Conservation (phyloP, 2,888 invertebrate genomes). For the Amiota minor region DNA sequence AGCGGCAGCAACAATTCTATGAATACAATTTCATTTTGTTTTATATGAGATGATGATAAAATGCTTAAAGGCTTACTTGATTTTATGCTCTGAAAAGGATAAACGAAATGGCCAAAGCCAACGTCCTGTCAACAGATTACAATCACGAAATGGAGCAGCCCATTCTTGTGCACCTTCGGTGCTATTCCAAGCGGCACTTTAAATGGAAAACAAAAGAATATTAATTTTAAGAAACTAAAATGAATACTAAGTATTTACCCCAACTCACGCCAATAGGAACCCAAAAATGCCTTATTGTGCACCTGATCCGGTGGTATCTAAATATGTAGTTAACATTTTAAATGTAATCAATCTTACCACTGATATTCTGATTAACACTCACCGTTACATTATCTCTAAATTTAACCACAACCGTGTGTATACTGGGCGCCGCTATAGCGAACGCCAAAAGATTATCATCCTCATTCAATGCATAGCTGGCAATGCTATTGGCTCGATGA, state of each 20-base stretch:
- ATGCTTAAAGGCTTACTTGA: conserved; percentile 64
- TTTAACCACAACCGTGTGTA: conserved; percentile 73
- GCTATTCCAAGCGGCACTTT: conserved; percentile 72
- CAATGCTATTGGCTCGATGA: conserved; percentile 71
- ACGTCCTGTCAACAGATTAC: conserved; percentile 71
- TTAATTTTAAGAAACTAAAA: not conserved
- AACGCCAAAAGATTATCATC: conserved; percentile 73
- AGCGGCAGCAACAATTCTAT: conserved; percentile 78
- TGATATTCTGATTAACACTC: conserved; percentile 35
- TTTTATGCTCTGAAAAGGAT: conserved; percentile 70
- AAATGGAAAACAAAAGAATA: conserved; percentile 40
- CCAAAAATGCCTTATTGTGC: conserved; percentile 72
- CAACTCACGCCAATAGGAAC: conserved; percentile 73
- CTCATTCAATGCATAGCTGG: conserved; percentile 71
- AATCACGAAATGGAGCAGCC: conserved; percentile 74
- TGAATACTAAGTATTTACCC: conserved; percentile 53
- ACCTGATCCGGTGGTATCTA: conserved; percentile 71
- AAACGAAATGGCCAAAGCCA: conserved; percentile 74
- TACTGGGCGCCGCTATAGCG: conserved; percentile 73
- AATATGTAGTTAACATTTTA: no score
- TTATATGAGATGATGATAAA: conserved; percentile 19
- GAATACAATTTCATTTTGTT: not conserved
- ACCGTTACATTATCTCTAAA: conserved; percentile 74
- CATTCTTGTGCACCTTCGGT: conserved; percentile 72
- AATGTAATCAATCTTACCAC: not conserved